Conservation (phyloP, 1,140 invertebrate species). For the Drosophila ambigua region DNA sequence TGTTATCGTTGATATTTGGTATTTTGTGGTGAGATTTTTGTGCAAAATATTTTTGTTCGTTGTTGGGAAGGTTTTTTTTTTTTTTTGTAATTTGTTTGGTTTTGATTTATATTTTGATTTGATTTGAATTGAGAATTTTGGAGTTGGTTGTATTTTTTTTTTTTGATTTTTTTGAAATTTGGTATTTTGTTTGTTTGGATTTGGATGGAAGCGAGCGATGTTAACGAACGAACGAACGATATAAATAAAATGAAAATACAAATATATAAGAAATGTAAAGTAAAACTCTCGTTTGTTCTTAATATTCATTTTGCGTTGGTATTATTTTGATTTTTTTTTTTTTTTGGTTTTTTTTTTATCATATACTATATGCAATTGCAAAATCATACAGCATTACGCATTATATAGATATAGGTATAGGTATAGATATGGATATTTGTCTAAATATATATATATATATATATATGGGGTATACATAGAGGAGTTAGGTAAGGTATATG, state of each 20-base stretch:
- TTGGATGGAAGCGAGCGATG: conserved; percentile 78
- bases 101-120: conserved; percentile 23
- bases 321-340: conserved; percentile 26
- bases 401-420: conserved; percentile 42
- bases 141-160: conserved; percentile 37
- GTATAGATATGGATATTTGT: conserved; percentile 53
- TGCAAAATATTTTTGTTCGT: conserved; percentile 30
- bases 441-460: conserved; percentile 26
- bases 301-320: conserved; percentile 44
- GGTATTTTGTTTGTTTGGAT: conserved; percentile 75
- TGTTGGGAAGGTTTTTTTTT: conserved; percentile 13
- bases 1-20: conserved; percentile 14
- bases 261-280: conserved; percentile 82
- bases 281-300: conserved; percentile 71
- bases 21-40: conserved; percentile 31
- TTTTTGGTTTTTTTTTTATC: conserved; percentile 19
- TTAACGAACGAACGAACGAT: conserved; percentile 83
- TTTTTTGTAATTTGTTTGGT: conserved; percentile 3
- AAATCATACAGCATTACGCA: conserved; percentile 53
- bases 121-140: conserved; percentile 46
- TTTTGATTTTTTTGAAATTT: conserved; percentile 49
- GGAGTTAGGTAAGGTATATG: background rate
- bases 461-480: conserved; percentile 12
- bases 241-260: conserved; percentile 83
- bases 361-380: conserved; percentile 64